phyloP scores from a whole-genome alignment of 2,113 vertebrate genomes.

The Halichoerus grypus region DNA sequence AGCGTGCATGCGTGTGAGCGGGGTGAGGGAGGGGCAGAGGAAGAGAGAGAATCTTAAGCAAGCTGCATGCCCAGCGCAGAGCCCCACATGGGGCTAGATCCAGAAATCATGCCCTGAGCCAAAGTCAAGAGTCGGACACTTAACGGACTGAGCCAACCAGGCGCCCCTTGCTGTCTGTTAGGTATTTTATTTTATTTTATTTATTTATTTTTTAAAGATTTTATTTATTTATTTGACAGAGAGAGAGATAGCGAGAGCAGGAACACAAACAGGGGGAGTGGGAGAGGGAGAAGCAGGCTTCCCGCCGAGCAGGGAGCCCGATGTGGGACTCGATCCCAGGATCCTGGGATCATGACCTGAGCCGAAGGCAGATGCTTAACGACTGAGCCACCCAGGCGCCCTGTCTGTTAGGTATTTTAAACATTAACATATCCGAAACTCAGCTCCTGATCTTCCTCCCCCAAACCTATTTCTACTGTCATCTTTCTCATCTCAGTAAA shows the following conservation, averaged over 20 bases:
- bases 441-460: neutral
- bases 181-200: neutral
- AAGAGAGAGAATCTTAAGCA: neutral
- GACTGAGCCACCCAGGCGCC: too few species aligned
- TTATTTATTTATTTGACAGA: too few species aligned
- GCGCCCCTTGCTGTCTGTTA: neutral
- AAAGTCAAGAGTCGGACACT: neutral
- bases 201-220: too few species aligned
- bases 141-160: too few species aligned
- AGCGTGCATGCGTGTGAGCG: neutral
- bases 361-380: neutral
- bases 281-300: too few species aligned
- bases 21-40: neutral
- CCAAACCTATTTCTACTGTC: neutral
- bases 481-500: neutral
- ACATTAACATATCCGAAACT: neutral
- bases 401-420: neutral
- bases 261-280: too few species aligned
- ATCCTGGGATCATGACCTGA: neutral
- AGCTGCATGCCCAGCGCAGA: neutral
- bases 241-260: too few species aligned
- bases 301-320: too few species aligned
- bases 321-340: too few species aligned
- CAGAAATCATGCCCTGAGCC: neutral
- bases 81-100: neutral